These are phyloP conservation scores for Pseudorhiza aurosa DNA, from an alignment of 30 jellyfish, hydroid and myxozoan genomes.

Conservation along the genomic window DNA sequence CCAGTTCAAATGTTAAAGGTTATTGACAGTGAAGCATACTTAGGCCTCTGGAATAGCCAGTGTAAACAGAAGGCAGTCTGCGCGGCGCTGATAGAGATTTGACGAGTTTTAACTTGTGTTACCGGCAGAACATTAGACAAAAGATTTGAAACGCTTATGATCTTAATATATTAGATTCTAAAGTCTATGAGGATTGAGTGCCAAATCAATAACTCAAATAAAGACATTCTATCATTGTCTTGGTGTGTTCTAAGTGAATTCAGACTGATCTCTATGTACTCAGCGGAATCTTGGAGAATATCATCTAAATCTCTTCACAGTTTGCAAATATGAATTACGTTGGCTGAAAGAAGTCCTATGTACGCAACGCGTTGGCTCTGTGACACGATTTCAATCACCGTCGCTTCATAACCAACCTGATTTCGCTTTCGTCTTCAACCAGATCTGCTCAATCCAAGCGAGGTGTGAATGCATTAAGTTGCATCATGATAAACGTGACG, in stretches of 20 bases:
- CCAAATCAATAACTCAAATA: constrained; percentile 73
- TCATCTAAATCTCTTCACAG: constrained; percentile 54
- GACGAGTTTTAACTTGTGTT: constrained; percentile 52
- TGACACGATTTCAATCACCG: constrained; percentile 1
- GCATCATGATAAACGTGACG: background rate
- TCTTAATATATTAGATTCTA: constrained; percentile 59
- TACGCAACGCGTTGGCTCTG: constrained; percentile 40
- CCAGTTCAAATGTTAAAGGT: constrained; percentile 51
- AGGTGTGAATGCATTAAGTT: background rate
- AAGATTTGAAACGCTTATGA: constrained; percentile 67
- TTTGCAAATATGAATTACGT: constrained; percentile 48
- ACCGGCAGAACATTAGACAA: constrained; percentile 66
- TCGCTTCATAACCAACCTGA: background rate
- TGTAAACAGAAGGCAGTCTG: constrained; percentile 56
- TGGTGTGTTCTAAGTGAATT: constrained; percentile 40
- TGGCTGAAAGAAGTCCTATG: constrained; percentile 44
- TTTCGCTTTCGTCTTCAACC: background rate
- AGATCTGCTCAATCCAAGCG: background rate
- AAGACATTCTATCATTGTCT: constrained; percentile 56
- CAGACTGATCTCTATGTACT: constrained; percentile 57
- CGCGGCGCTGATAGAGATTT: constrained; percentile 78
- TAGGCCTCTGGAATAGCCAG: constrained; percentile 28
- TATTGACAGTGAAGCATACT: constrained; percentile 26
- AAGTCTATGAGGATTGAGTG: constrained; percentile 69
- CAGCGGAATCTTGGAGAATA: constrained; percentile 73